Evolutionary conservation across 2,888 invertebrate genomes (phyloP), one percentile per base, ranked within the genome.

Genomic region (Drosophila antonietae): DNA sequence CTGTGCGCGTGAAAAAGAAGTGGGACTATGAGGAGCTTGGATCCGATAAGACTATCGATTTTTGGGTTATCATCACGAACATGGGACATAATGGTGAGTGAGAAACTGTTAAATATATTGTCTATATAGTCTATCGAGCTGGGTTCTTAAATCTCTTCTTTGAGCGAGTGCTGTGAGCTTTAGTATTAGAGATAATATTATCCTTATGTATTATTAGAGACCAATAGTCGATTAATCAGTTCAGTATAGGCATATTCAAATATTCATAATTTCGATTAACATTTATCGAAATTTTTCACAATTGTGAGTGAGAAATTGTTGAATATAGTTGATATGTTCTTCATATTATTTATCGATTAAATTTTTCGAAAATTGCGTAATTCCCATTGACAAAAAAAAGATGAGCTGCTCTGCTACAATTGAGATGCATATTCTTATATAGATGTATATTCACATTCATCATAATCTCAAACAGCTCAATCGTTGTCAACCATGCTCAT

Each of bases 21-120:
- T 98, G 98, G 98, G 98, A 98, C 94, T 98, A 97, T 93, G 98
- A 98, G 92, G 98, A 98, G 91, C 93, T 98, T 55, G 98, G 98
- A 33, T 97, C 97, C 2, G 98, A 98, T 93, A 98, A 98, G 93
- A 98, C 97, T 15, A 98, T 98, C 90, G 98, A 98, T 93, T 98
- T 98, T 93, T 98, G 98, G 98, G 98, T 98, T 61, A 97, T 97
- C 63, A 98, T 98, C 89, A 97, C 97, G 67, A 98, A 98, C 93
- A 95, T 96, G 77, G 97, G 97, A 94, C 96, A 96, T 93, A 96
- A 96, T 94, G 97, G 97, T 97, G 92, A 95, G 96, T 94, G 5
- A 8, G 7, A 56, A 14, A 43, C 2, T 4, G 0, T 31, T 49
- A 0, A 10, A n/a, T 33, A 49, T 8, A 1, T 7, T 15, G 15